Percentiles rank a stretch among this genome's conserved stretches.
phyloP scores from a whole-genome alignment of 2,797 vertebrate genomes.

The Tachyglossus aculeatus region DNA sequence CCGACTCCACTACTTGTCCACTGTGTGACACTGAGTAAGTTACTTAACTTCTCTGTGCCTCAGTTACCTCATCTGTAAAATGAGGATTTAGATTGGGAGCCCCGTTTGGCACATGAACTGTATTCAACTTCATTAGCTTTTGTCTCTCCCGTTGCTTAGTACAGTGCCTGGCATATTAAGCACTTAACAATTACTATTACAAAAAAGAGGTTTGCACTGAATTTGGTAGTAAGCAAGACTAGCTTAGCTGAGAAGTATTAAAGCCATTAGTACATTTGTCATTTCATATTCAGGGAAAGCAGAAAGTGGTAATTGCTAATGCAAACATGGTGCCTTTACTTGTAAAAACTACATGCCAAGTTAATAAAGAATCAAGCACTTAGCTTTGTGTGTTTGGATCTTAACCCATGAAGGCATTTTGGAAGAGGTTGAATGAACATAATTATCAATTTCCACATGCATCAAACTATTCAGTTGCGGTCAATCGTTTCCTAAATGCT shows the following conservation, averaged over 20 bases:
- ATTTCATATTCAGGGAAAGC: not conserved
- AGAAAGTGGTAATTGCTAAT: not conserved
- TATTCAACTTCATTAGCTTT: no score
- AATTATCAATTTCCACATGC: constrained; percentile 33
- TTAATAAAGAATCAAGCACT: constrained; percentile 9
- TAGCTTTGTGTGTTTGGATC: constrained; percentile 22
- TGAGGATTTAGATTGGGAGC: no score
- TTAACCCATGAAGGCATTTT: constrained; percentile 30
- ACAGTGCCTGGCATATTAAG: no score
- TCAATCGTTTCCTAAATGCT: constrained; percentile 8
- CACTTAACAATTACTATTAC: no score
- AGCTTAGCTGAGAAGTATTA: not conserved
- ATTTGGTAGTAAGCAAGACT: not conserved
- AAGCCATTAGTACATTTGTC: not conserved
- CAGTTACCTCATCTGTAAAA: no score
- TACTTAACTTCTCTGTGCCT: no score
- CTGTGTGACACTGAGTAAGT: no score
- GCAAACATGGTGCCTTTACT: constrained; percentile 14
- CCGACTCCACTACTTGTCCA: no score
- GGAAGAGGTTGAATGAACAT: constrained; percentile 14
- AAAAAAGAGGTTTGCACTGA: not conserved
- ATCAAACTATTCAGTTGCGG: not conserved
- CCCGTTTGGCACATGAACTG: no score
- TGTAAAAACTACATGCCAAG: not conserved
- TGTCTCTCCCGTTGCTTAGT: no score